Base-by-base conservation (phyloP, 2,797 vertebrate genomes). In the Pseudochirops cupreus region DNA sequence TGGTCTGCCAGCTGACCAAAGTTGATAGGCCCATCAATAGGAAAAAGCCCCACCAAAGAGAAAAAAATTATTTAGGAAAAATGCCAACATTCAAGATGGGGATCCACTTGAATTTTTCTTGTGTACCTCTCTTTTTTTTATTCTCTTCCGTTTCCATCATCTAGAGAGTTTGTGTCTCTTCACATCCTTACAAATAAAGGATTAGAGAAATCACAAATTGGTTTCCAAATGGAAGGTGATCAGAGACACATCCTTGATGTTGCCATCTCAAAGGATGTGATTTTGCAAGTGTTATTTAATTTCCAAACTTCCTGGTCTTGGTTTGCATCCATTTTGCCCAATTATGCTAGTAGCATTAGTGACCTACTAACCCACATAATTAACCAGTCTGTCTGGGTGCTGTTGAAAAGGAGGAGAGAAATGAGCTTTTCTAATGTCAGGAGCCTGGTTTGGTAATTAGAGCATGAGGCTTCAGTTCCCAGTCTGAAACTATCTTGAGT, bases 261-360 rank as follows among this genome's bases (percentile, higher is more conserved):
- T 96, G 94, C 96, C 91, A 97, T 95, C 74, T 46, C 97, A 98
- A 96, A 97, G 93, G 98, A 97, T 96, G 92, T 93, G 97, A 96
- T 96, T 95, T 97, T 97, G 93, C 93, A 98, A 98, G 95, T 94
- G 95, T 98, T 98, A 97, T 98, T 98, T 98, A 97, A 98, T 97
- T 97, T 95, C 91, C 90, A 96, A 96, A 92, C 97, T 94, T 97
- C 96, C 96, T 95, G 97, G 82, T 74, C 56, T 94, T 92, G 91
- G 96, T 96, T 97, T 98, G 96, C 89, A 57, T 97, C 95, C 93
- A 39, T 95, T 97, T 97, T 97, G 95, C 97, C 96, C 96, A 98
- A 97, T 98, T 97, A 98, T 0, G 91, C 74, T 91, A 58, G 56
- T 91, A 58, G 59, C 92, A 91, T 96, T 94, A 74, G 54, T 92